Percentiles rank a stretch among this genome's conserved stretches.
These are phyloP conservation scores for Leptarthrus brevirostris DNA, from an alignment of 2,888 invertebrate species.

Conservation along the genomic window DNA sequence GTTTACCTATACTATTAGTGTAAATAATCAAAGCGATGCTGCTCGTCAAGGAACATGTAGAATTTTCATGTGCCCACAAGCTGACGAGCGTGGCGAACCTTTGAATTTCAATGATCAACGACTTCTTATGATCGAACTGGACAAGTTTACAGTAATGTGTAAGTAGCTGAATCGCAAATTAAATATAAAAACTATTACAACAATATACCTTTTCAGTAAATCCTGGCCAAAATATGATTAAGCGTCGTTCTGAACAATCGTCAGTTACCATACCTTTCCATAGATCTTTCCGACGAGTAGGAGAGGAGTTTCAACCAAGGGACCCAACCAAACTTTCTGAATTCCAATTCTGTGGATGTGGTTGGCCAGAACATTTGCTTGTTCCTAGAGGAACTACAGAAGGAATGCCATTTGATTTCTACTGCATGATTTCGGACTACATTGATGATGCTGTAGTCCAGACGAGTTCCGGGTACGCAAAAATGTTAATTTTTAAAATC, in stretches of 20 bases:
- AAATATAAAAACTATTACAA: too few species aligned
- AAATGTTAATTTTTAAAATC: too few species aligned
- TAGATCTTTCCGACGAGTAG: constrained; percentile 79
- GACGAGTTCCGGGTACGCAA: constrained; percentile 53
- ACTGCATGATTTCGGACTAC: constrained; percentile 83
- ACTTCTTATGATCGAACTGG: constrained; percentile 75
- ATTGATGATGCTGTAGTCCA: constrained; percentile 69
- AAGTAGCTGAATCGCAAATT: constrained; percentile 61
- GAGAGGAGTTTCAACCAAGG: constrained; percentile 69
- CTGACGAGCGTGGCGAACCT: constrained; percentile 73
- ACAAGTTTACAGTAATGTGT: constrained; percentile 74
- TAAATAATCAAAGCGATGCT: constrained; percentile 69
- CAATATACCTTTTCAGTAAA: constrained; percentile 69
- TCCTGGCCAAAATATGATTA: constrained; percentile 76
- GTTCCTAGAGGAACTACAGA: constrained; percentile 77
- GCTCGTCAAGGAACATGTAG: constrained; percentile 72
- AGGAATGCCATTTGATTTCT: constrained; percentile 77
- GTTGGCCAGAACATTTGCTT: constrained; percentile 87
- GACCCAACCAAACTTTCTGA: constrained; percentile 66
- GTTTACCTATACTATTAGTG: constrained; percentile 75
- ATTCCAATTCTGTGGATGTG: constrained; percentile 88
- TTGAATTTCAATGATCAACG: constrained; percentile 72
- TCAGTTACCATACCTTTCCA: constrained; percentile 87
- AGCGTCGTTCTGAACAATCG: constrained; percentile 76
- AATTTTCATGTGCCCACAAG: constrained; percentile 75